Conservation (phyloP, 1,140 invertebrate species). For the Pseudomyrmex concolor region DNA sequence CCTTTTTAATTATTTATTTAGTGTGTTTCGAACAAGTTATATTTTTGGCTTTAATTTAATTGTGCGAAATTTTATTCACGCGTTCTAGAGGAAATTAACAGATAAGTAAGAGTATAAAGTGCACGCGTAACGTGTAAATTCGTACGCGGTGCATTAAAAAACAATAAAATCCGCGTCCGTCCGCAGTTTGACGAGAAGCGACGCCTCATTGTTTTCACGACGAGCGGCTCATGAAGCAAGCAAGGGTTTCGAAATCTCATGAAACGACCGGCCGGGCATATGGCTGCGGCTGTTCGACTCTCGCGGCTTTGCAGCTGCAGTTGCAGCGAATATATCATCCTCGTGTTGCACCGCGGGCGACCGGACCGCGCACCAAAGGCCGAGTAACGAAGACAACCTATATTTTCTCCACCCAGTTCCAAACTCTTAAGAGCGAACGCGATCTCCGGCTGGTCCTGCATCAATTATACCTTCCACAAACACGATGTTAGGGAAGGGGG, state of each 20-base stretch:
- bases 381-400: constrained; percentile 83
- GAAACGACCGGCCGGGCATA: constrained; percentile 48
- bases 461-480: constrained; percentile 84
- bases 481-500: constrained; percentile 80
- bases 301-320: constrained; percentile 78
- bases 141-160: background rate
- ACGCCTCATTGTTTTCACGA: constrained; percentile 63
- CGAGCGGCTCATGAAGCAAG: constrained; percentile 4
- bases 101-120: constrained; percentile 11
- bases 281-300: constrained; percentile 17
- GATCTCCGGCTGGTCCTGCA: constrained; percentile 74
- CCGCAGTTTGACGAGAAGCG: constrained; percentile 22
- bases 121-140: background rate
- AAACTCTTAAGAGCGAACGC: constrained; percentile 81
- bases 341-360: constrained; percentile 84
- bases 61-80: too few relatives aligned
- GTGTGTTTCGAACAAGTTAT: too few relatives aligned
- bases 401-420: constrained; percentile 84
- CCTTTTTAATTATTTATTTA: too few relatives aligned
- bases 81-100: background rate
- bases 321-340: constrained; percentile 84
- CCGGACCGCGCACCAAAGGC: constrained; percentile 76
- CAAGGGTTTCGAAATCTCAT: constrained; percentile 65
- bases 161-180: constrained; percentile 25
- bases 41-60: too few relatives aligned